These are phyloP conservation scores for Limanda limanda DNA, from an alignment of 2,113 vertebrate species.

Conservation along the genomic window DNA sequence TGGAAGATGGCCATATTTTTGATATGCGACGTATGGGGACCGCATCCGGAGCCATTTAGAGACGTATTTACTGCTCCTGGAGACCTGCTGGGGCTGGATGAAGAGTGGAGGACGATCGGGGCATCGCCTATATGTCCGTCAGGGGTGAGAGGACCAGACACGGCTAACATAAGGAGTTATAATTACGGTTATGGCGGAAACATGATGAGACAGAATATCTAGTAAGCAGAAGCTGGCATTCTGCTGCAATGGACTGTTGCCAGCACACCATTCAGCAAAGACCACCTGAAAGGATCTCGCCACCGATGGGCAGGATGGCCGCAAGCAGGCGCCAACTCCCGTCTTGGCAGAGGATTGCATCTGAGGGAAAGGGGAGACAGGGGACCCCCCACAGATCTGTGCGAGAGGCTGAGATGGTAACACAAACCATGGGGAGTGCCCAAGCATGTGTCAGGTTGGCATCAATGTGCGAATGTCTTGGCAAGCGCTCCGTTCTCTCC, in stretches of 20 bases:
- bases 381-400: conserved; percentile 74
- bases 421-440: conserved; percentile 82
- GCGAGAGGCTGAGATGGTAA: conserved; percentile 74
- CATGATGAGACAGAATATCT: conserved; percentile 33
- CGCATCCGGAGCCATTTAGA: conserved; percentile 43
- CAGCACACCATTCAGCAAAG: conserved; percentile 62
- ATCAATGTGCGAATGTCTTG: conserved; percentile 85
- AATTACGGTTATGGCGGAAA: conserved; percentile 17
- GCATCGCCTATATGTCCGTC: conserved; percentile 17
- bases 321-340: conserved; percentile 80
- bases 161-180: conserved; percentile 25
- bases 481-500: conserved; percentile 78
- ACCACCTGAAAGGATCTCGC: conserved; percentile 63
- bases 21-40: conserved; percentile 30
- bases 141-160: conserved; percentile 21
- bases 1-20: conserved; percentile 74
- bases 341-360: conserved; percentile 67
- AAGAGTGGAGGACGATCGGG: conserved; percentile 24
- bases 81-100: conserved; percentile 23
- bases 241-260: conserved; percentile 64
- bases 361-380: conserved; percentile 64
- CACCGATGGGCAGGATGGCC: conserved; percentile 69
- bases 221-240: conserved; percentile 47
- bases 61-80: conserved; percentile 41
- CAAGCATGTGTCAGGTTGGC: conserved; percentile 88